Percentiles rank a stretch among this genome's conserved stretches.
Conservation (phyloP, 2,888 invertebrate species). For the Brenthis hecate region DNA sequence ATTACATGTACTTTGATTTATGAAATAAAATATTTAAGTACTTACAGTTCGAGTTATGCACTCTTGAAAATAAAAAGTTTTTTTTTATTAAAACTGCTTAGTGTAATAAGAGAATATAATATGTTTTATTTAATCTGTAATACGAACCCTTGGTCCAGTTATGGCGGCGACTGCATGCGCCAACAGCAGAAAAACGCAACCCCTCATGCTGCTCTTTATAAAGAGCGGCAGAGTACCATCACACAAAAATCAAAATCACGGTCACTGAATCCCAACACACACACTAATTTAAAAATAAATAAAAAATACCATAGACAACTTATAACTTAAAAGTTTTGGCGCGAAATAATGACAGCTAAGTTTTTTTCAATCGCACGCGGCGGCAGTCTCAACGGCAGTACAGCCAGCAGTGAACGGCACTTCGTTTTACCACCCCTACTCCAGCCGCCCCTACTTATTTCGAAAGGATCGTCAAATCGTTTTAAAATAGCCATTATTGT, state of each 20-base stretch:
- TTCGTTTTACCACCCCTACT: slow-evolving; percentile 80
- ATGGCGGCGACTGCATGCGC: slow-evolving; percentile 77
- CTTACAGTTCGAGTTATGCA: too few relatives aligned
- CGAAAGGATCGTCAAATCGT: slow-evolving; percentile 70
- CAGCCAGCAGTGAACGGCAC: slow-evolving; percentile 61
- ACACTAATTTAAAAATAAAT: slow-evolving; percentile 33
- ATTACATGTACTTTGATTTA: too few relatives aligned
- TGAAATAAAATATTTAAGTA: too few relatives aligned
- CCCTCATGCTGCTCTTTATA: slow-evolving; percentile 76
- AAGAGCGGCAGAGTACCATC: slow-evolving; percentile 77
- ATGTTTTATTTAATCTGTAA: not conserved
- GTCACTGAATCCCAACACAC: slow-evolving; percentile 50
- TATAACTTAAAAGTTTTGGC: slow-evolving; percentile 38
- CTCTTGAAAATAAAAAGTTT: not conserved
- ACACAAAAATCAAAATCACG: slow-evolving; percentile 55
- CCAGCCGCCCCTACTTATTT: slow-evolving; percentile 71
- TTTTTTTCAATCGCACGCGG: slow-evolving; percentile 58
- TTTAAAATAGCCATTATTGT: slow-evolving; percentile 53
- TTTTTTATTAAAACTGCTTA: not conserved
- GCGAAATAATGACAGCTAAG: slow-evolving; percentile 46
- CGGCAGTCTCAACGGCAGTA: slow-evolving; percentile 65
- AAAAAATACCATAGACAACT: slow-evolving; percentile 51
- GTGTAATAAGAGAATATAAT: not conserved
- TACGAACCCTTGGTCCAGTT: slow-evolving; percentile 74
- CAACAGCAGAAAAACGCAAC: slow-evolving; percentile 70